Evolutionary conservation across 2,888 invertebrate genomes (phyloP).

Genomic region (Digitonthophagus gazella): DNA sequence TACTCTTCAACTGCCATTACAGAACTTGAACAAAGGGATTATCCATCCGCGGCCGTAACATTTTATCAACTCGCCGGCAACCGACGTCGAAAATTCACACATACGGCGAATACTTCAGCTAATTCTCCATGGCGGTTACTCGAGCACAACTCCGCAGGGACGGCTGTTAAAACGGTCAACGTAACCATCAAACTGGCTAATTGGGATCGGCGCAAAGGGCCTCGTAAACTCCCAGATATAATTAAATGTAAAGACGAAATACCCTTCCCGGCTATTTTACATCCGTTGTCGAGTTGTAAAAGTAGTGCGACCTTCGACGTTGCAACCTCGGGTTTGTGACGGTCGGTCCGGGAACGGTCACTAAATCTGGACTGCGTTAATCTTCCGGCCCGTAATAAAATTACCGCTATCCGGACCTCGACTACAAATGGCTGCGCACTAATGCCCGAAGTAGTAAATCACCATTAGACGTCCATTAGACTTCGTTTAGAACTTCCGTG

Average conservation of each 20-base stretch:
- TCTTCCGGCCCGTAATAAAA: slow-evolving; percentile 7
- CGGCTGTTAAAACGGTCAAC: neutral
- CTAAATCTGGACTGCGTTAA: slow-evolving; percentile 1
- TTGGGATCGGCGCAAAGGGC: neutral
- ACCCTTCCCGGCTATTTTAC: neutral
- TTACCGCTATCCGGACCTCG: slow-evolving; percentile 11
- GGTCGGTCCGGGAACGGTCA: neutral
- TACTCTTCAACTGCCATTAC: neutral
- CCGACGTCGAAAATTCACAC: neutral
- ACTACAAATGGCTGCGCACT: neutral
- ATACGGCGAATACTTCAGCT: neutral
- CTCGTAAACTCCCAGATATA: neutral
- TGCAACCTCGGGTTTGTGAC: neutral
- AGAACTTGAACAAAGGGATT: neutral
- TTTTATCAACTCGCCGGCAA: neutral
- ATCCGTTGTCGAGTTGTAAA: neutral
- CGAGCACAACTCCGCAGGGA: neutral
- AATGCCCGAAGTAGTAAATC: slow-evolving; percentile 15
- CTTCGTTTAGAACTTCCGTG: neutral
- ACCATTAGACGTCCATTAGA: slow-evolving; percentile 11
- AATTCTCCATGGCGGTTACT: neutral
- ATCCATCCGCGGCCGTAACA: neutral
- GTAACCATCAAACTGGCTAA: neutral
- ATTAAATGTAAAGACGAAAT: neutral
- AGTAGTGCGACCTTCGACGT: neutral